Evolutionary conservation across 64 coral and sea anemone genomes (phyloP).

Genomic region (Trachythela sp.): DNA sequence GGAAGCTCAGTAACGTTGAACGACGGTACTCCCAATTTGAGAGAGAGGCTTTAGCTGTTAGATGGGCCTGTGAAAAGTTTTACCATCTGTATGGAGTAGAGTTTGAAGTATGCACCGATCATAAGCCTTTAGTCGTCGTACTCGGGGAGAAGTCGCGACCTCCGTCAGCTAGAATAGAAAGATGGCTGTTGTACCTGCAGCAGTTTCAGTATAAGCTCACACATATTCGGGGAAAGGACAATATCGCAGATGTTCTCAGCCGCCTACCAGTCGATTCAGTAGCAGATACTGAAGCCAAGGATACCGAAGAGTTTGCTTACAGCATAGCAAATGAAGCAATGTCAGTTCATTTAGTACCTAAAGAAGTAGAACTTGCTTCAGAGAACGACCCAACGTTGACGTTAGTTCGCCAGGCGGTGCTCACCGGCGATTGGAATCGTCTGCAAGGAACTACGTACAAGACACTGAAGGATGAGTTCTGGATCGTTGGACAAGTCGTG

Average conservation of each 20-base stretch:
- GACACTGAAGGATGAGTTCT: slow-evolving; percentile 23
- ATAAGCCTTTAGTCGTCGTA: slow-evolving; percentile 26
- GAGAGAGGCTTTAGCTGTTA: neutral
- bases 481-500: slow-evolving; percentile 32
- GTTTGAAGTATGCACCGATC: neutral
- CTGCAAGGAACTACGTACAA: slow-evolving; percentile 43
- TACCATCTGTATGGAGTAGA: neutral
- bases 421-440: slow-evolving; percentile 32
- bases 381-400: neutral
- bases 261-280: slow-evolving; percentile 9
- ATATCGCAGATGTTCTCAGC: slow-evolving; percentile 36
- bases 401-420: slow-evolving; percentile 3
- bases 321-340: slow-evolving; percentile 23
- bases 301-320: slow-evolving; percentile 27
- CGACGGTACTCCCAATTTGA: neutral
- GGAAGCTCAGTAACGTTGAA: neutral
- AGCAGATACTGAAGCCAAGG: slow-evolving; percentile 9
- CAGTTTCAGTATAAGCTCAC: slow-evolving; percentile 32
- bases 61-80: neutral
- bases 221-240: slow-evolving; percentile 28
- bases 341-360: slow-evolving; percentile 17
- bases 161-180: slow-evolving; percentile 37
- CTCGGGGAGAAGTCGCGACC: slow-evolving; percentile 33
- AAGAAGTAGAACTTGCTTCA: slow-evolving; percentile 30
- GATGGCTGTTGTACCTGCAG: slow-evolving; percentile 56